Percentiles rank a stretch among this genome's conserved stretches.
phyloP scores from a whole-genome alignment of 64 coral and sea anemone genomes.

The Pocillopora damicornis region DNA sequence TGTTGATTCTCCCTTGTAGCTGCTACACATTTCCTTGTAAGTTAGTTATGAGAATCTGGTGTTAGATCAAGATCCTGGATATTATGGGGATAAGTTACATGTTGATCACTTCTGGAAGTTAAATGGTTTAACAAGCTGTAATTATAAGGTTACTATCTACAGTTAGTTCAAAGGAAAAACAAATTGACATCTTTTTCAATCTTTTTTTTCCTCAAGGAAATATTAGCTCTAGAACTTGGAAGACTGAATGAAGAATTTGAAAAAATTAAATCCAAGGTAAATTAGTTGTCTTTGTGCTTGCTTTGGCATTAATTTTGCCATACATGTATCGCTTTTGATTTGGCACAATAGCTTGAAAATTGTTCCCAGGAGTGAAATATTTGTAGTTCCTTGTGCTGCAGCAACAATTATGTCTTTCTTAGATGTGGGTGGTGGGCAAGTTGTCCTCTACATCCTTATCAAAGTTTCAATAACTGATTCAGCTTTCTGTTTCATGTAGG shows the following conservation, averaged over 20 bases:
- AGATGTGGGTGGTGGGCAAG: too few relatives aligned
- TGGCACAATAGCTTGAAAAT: not conserved
- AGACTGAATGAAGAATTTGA: conserved; percentile 57
- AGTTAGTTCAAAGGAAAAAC: not conserved
- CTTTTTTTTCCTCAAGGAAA: conserved; percentile 9
- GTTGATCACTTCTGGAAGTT: too few relatives aligned
- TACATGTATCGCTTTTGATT: not conserved
- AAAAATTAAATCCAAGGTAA: not conserved
- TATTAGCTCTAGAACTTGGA: conserved; percentile 49
- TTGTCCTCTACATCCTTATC: not conserved
- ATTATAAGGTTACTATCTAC: too few relatives aligned
- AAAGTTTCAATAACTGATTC: not conserved
- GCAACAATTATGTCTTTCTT: too few relatives aligned
- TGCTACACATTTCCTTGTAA: too few relatives aligned
- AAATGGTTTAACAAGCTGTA: too few relatives aligned
- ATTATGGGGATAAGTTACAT: too few relatives aligned
- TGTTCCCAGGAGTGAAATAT: too few relatives aligned
- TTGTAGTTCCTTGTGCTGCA: too few relatives aligned
- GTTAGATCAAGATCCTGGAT: too few relatives aligned
- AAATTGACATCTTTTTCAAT: conserved; percentile 2
- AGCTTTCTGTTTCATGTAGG: not conserved
- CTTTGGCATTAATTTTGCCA: not conserved
- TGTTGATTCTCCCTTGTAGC: too few relatives aligned
- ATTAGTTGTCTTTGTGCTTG: not conserved
- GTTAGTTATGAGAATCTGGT: too few relatives aligned